Conservation (phyloP, 2,797 vertebrate genomes). For the Pseudochaenichthys georgianus region DNA sequence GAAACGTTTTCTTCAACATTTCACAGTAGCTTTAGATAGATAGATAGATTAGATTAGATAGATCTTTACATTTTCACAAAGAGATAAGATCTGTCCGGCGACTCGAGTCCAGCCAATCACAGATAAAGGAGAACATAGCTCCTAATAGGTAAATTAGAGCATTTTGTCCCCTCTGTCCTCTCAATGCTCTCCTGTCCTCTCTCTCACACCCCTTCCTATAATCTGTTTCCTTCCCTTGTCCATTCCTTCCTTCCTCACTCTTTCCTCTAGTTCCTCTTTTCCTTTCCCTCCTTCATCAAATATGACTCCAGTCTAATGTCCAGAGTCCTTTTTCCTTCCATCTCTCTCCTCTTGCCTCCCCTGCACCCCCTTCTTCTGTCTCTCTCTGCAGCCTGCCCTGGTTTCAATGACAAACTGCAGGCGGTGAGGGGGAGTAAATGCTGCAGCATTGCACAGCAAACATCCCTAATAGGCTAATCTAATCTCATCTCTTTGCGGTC, state of each 20-base stretch:
- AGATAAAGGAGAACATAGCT: slow-evolving; percentile 4
- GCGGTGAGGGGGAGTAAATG: slow-evolving; percentile 61
- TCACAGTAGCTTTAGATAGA: neutral
- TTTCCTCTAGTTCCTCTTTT: neutral
- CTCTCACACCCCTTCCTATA: slow-evolving; percentile 17
- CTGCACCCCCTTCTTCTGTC: slow-evolving; percentile 5
- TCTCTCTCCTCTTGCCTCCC: neutral
- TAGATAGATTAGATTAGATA: neutral
- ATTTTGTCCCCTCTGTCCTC: slow-evolving; percentile 30
- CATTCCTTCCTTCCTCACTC: slow-evolving; percentile 2
- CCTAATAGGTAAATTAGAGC: slow-evolving; percentile 14
- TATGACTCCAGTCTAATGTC: neutral
- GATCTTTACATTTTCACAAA: neutral
- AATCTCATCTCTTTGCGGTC: slow-evolving; percentile 82
- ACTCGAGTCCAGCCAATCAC: neutral
- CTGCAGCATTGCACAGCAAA: slow-evolving; percentile 80
- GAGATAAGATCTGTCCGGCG: neutral
- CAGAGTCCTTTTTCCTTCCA: neutral
- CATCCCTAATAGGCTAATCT: slow-evolving; percentile 86
- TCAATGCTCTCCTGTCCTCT: slow-evolving; percentile 27
- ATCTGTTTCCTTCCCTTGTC: slow-evolving; percentile 37
- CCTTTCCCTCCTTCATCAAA: neutral
- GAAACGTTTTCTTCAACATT: neutral
- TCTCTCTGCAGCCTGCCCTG: slow-evolving; percentile 35
- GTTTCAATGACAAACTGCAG: slow-evolving; percentile 64